phyloP scores from a whole-genome alignment of 1,140 invertebrate species.

The Drosophila watanabei region DNA sequence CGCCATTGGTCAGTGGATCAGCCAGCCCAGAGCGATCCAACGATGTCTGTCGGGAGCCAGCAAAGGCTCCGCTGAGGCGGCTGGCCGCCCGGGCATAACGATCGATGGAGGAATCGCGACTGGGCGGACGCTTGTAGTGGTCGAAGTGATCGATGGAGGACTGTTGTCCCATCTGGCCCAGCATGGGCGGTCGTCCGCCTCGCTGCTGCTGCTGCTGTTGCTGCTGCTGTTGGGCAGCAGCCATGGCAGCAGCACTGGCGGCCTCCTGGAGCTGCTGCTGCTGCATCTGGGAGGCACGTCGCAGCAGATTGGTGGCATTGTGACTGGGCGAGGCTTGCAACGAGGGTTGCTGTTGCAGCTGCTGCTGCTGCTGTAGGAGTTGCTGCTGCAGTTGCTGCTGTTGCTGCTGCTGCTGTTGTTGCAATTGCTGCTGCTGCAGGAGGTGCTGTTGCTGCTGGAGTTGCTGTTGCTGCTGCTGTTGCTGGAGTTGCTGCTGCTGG shows the following conservation, averaged over 20 bases:
- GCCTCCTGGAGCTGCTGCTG: slow-evolving; percentile 68
- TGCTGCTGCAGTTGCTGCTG: slow-evolving; percentile 48
- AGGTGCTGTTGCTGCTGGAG: slow-evolving; percentile 35
- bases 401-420: slow-evolving; percentile 50
- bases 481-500: slow-evolving; percentile 43
- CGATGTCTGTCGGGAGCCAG: slow-evolving; percentile 91
- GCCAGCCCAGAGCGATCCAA: slow-evolving; percentile 88
- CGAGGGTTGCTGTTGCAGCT: slow-evolving; percentile 64
- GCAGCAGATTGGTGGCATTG: slow-evolving; percentile 66
- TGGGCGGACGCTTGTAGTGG: slow-evolving; percentile 96
- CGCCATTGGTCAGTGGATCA: slow-evolving; percentile 67
- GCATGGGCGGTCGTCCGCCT: slow-evolving; percentile 86
- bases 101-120: slow-evolving; percentile 94
- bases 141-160: slow-evolving; percentile 92
- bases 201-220: slow-evolving; percentile 86
- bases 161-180: slow-evolving; percentile 87
- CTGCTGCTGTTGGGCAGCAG: slow-evolving; percentile 52
- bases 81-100: slow-evolving; percentile 90
- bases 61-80: slow-evolving; percentile 85
- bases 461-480: slow-evolving; percentile 37
- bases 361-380: slow-evolving; percentile 40
- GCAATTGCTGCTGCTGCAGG: slow-evolving; percentile 45
- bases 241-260: slow-evolving; percentile 56
- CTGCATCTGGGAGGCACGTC: slow-evolving; percentile 69
- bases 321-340: slow-evolving; percentile 68